Evolutionary conservation across 2,113 vertebrate species (phyloP), one percentile per base, ranked within the genome.

Genomic region (Lasiurus cinereus): DNA sequence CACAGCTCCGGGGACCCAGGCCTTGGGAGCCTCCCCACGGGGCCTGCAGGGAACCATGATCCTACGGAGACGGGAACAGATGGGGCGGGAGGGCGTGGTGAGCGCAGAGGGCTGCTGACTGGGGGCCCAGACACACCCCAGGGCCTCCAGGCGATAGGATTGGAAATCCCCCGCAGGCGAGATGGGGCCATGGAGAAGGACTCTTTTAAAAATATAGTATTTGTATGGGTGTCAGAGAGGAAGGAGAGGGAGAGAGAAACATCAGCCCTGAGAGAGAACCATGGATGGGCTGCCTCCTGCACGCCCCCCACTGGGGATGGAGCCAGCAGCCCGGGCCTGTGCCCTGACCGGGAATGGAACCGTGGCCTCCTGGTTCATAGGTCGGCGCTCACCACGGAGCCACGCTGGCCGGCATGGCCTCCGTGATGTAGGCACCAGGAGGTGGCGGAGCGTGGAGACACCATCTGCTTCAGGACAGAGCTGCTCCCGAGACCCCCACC

Each of bases 121-220:
- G 0, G 56, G 39, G n/a, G n/a, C 52, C 27, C 16, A 22, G 52
- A 39, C 33, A 36, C 31, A 33, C 8, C 14, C 50, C 8, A 0
- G 18, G 29, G 0, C n/a, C 14, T 70, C 31, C 8, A 0, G 54
- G 59, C 12, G 5, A 0, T 7, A 24, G 67, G 22, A 11, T n/a
- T 69, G 1, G 59, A 21, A 39, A 4, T 18, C 46, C 22, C 27
- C 11, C 5, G 29, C 6, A 8, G 9, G 0, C 6, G 19, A 54
- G 48, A 46, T 31, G 19, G 64, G 6, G 33, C 46, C 39, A 0
- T 0, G 11, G 31, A 14, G 16, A 73, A 79, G 64, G 16, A 6
- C 6, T 54, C 91, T 62, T 62, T 62, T 24, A 22, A 27, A 62
- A 62, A 62, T 12, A 62, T 11, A 4, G 24, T 12, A 62, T 62